These are phyloP conservation scores for Apogon hyalosoma DNA, from an alignment of 2,797 vertebrate genomes.

Conservation along the genomic window DNA sequence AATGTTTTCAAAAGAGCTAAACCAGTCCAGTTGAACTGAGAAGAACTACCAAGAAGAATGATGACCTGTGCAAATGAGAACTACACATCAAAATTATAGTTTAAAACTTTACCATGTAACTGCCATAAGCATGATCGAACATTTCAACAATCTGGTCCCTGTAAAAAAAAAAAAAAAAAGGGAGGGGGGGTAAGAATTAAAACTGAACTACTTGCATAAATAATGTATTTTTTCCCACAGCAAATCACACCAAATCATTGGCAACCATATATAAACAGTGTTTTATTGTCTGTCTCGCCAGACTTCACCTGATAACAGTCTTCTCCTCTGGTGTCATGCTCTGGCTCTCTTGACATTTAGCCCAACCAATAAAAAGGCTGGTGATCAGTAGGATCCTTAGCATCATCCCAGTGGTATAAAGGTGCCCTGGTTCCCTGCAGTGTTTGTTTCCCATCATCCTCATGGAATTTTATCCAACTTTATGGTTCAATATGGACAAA, in stretches of 20 bases:
- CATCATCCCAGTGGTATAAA: slow-evolving; percentile 43
- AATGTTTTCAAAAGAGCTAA: too few species aligned
- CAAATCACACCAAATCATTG: not conserved
- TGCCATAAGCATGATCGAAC: slow-evolving; percentile 89
- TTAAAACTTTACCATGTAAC: slow-evolving; percentile 85
- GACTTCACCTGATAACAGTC: slow-evolving; percentile 78
- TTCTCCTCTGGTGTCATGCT: slow-evolving; percentile 85
- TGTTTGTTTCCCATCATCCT: slow-evolving; percentile 17
- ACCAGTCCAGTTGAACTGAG: too few species aligned
- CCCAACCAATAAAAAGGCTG: slow-evolving; percentile 63
- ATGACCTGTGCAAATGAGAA: not conserved
- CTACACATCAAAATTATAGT: not conserved
- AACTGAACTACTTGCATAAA: not conserved
- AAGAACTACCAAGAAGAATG: too few species aligned
- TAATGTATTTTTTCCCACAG: not conserved
- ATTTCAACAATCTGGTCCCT: slow-evolving; percentile 88
- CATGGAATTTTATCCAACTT: slow-evolving; percentile 31
- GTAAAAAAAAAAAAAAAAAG: slow-evolving; percentile 34
- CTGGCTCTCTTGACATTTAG: slow-evolving; percentile 74
- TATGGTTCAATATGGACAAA: slow-evolving; percentile 26
- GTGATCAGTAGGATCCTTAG: slow-evolving; percentile 66
- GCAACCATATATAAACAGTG: not conserved
- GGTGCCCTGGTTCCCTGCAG: slow-evolving; percentile 14
- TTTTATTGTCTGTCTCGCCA: not conserved
- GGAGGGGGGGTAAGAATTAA: not conserved